A percentile compares a stretch with the other conserved stretches of the same genome.
These are phyloP conservation scores for Semotilus atromaculatus DNA, from an alignment of 2,797 vertebrate genomes.

Conservation along the genomic window DNA sequence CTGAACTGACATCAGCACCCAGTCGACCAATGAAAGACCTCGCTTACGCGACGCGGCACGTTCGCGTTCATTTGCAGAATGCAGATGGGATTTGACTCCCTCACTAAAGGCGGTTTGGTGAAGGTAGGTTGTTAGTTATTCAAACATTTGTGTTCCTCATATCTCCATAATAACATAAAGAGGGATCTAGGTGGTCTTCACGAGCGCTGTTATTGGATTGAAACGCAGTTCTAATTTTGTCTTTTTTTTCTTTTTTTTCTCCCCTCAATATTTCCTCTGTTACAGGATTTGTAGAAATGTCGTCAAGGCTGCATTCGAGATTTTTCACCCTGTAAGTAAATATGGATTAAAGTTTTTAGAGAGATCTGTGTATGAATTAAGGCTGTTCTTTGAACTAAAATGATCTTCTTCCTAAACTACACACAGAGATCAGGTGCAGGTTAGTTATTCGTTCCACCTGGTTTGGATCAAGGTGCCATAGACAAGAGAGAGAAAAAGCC, in stretches of 20 bases:
- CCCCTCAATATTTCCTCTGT: neutral
- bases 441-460: neutral
- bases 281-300: neutral
- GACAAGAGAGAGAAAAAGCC: too few relatives aligned
- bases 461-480: neutral
- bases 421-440: neutral
- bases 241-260: neutral
- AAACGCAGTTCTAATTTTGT: neutral
- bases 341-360: neutral
- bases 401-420: neutral
- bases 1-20: neutral
- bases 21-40: conserved; percentile 11
- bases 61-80: conserved; percentile 7
- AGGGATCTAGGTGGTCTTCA: neutral
- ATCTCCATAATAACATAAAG: neutral
- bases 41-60: neutral
- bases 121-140: conserved; percentile 21
- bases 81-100: neutral
- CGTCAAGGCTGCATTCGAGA: neutral
- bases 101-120: neutral
- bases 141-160: neutral
- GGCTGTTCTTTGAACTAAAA: neutral
- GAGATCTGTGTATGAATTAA: neutral
- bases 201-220: neutral
- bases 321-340: neutral